Conservation (phyloP, 2,113 vertebrate species). For the Raja brachyura region DNA sequence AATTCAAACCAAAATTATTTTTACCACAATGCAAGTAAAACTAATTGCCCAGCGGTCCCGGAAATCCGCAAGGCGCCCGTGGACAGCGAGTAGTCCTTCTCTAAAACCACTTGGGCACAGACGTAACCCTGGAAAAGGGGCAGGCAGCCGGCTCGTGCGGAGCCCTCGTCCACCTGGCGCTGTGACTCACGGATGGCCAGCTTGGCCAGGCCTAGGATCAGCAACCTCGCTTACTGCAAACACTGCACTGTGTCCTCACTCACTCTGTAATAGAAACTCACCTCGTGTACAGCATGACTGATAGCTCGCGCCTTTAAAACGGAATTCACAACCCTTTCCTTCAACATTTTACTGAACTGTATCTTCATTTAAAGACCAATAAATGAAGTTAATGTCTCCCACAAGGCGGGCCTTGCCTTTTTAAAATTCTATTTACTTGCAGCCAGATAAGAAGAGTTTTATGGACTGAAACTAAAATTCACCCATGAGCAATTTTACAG, state of each 20-base stretch:
- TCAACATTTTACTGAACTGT: conserved; percentile 4
- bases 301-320: neutral
- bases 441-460: neutral
- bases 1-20: too few species aligned
- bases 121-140: too few species aligned
- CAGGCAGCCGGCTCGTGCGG: too few species aligned
- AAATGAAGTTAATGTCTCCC: neutral
- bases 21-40: too few species aligned
- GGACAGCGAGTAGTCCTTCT: too few species aligned
- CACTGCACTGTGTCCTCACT: neutral
- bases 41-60: too few species aligned
- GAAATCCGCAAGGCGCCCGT: too few species aligned
- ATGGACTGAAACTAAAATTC: conserved; percentile 7
- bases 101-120: too few species aligned
- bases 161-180: too few species aligned
- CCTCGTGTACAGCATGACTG: neutral
- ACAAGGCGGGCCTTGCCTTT: conserved; percentile 7
- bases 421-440: conserved; percentile 13
- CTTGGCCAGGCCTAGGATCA: too few species aligned
- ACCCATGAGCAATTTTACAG: conserved; percentile 23
- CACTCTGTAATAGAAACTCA: neutral
- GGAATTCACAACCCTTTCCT: neutral
- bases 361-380: neutral
- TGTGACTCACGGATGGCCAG: too few species aligned
- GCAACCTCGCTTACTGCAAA: neutral